A percentile compares a stretch with the other conserved stretches of the same genome.
These are phyloP conservation scores for Galeopsomyia nigrocyanea DNA, from an alignment of 2,888 invertebrate genomes.

Conservation along the genomic window DNA sequence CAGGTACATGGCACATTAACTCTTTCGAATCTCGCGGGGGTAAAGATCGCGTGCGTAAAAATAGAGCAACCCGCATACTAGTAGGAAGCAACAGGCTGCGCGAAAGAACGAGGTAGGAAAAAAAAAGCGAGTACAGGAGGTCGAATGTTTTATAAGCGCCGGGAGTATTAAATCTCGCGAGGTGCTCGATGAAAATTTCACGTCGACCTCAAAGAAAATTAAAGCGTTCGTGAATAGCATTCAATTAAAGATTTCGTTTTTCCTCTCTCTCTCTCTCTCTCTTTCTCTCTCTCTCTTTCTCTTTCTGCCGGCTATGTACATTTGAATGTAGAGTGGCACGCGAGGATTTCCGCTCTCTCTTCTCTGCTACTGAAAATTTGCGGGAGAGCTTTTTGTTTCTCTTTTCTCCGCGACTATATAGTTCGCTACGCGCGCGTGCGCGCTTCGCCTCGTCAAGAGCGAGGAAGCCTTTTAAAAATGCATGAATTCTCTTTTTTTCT, in stretches of 20 bases:
- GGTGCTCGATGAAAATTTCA: constrained; percentile 22
- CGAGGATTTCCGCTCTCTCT: not conserved
- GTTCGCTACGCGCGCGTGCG: too few species aligned
- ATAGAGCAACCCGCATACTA: not conserved
- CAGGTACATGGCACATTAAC: constrained; percentile 2
- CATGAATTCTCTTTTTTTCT: constrained; percentile 9
- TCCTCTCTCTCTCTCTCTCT: too few species aligned
- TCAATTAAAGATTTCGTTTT: constrained; percentile 29
- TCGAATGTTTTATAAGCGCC: constrained; percentile 29
- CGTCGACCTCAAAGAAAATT: not conserved
- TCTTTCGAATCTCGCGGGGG: constrained; percentile 15
- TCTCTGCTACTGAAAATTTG: not conserved
- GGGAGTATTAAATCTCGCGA: constrained; percentile 27
- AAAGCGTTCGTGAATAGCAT: constrained; percentile 14
- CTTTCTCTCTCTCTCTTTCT: too few species aligned
- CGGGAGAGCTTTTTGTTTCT: not conserved
- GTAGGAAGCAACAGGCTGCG: constrained; percentile 26
- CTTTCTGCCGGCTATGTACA: not conserved
- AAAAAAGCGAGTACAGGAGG: not conserved
- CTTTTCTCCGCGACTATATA: too few species aligned
- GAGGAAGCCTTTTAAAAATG: constrained; percentile 18
- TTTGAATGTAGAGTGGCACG: constrained; percentile 13
- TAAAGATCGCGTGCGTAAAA: not conserved
- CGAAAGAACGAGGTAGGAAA: constrained; percentile 16
- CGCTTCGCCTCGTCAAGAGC: constrained; percentile 1